These are phyloP conservation scores for Acropora yongei DNA, from an alignment of 64 coral and sea anemone species.

Conservation along the genomic window DNA sequence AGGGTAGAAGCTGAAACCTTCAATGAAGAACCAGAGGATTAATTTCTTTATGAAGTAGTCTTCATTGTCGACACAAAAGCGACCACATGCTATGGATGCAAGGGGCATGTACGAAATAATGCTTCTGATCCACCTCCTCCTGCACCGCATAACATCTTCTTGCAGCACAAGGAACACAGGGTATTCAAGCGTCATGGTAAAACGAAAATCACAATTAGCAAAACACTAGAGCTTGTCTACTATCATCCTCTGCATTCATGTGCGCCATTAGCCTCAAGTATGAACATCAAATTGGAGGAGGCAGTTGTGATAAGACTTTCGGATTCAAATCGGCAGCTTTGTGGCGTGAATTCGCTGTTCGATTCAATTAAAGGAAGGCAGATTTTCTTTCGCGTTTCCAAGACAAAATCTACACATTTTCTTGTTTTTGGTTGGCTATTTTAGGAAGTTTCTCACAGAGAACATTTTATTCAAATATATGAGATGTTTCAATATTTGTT, in stretches of 20 bases:
- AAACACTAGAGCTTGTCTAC: not conserved
- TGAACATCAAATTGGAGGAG: not conserved
- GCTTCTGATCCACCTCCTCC: constrained; percentile 41
- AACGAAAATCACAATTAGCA: constrained; percentile 39
- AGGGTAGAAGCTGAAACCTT: too few relatives aligned
- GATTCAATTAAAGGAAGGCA: not conserved
- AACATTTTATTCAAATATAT: too few relatives aligned
- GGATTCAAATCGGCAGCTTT: constrained; percentile 8
- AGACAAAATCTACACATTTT: not conserved
- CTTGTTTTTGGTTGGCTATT: not conserved
- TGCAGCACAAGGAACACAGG: not conserved
- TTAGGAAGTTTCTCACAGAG: too few relatives aligned
- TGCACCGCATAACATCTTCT: constrained; percentile 48
- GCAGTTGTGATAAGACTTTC: not conserved
- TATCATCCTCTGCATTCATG: too few relatives aligned
- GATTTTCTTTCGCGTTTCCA: not conserved
- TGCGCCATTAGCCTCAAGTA: too few relatives aligned
- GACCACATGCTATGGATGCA: constrained; percentile 42
- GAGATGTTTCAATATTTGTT: too few relatives aligned
- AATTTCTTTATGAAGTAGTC: constrained; percentile 2
- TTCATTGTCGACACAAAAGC: not conserved
- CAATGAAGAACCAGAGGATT: not conserved
- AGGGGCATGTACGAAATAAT: constrained; percentile 32
- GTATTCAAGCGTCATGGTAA: constrained; percentile 41
- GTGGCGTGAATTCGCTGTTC: constrained; percentile 20